Conservation (phyloP, 1,140 invertebrate species). For the Drosophila kepulauana region DNA sequence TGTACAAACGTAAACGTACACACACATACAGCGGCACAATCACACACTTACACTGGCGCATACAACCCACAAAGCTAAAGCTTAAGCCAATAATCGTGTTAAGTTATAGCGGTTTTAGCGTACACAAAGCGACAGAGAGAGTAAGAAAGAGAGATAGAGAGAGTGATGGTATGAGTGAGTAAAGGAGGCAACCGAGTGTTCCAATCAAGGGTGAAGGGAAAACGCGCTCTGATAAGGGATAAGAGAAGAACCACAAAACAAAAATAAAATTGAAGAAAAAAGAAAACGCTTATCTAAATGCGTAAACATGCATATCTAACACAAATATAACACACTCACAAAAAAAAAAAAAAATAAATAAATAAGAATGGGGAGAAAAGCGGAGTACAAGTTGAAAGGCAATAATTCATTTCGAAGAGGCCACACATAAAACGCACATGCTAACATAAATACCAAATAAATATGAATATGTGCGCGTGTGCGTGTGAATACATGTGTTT, state of each 20-base stretch:
- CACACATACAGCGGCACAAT: background rate
- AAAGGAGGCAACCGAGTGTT: background rate
- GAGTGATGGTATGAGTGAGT: constrained; percentile 1
- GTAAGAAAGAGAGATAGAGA: constrained; percentile 3
- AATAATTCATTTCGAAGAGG: constrained; percentile 44
- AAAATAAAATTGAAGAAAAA: constrained; percentile 2
- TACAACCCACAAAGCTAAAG: constrained; percentile 4
- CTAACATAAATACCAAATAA: constrained; percentile 1
- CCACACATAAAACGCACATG: constrained; percentile 8
- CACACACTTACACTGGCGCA: background rate
- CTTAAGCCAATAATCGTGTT: constrained; percentile 37
- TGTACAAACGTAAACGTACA: background rate
- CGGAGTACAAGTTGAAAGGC: constrained; percentile 9
- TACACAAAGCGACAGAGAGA: constrained; percentile 1
- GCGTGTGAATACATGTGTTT: constrained; percentile 2
- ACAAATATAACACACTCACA: constrained; percentile 15
- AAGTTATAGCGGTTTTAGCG: constrained; percentile 12
- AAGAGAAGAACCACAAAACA: constrained; percentile 7
- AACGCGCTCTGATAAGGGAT: constrained; percentile 14
- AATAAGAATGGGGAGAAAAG: constrained; percentile 6
- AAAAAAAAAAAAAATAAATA: background rate
- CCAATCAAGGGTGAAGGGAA: constrained; percentile 6
- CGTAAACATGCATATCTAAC: constrained; percentile 49
- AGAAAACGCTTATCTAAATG: constrained; percentile 40
- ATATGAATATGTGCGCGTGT: background rate